Base-by-base conservation (phyloP, 2,888 invertebrate species). In the Rhabditoides inermis region DNA sequence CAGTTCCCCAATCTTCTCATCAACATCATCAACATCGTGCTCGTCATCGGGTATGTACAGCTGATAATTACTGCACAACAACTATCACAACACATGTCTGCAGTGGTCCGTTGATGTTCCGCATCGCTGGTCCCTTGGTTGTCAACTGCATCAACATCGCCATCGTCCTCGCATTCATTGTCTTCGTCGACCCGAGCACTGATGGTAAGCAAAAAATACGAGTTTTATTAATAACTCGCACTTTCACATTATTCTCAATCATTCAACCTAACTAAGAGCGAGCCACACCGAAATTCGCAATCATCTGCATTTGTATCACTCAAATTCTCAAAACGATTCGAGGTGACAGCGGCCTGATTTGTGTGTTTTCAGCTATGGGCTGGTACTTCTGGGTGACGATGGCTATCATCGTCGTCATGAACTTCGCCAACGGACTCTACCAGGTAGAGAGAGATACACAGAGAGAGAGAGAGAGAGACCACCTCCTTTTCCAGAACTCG, bases 1-100 rank as follows among this genome's bases (percentile, higher is more conserved):
- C 95, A 95, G 82, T 82, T 91, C 70, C 95, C 98, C 27, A 95
- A 91, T 79, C 82, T 95, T 22, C 66, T 89, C 46, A 90, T 95
- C 80, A 92, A 88, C 78, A 47, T 69, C 22, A 44, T 76, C 15
- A 74, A 70, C 51, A 61, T 72, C 32, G 50, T 70, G 40, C 56
- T 69, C 36, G 55, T 68, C 12, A 57, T 70, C n/a, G 59, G 55
- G 63, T 64, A 30, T 48, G 55, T 58, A 41, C n/a, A 2, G 30
- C 20, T 18, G 15, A 15, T 10, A n/a, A 12, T 39, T 39, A 20
- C n/a, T n/a, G n/a, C n/a, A n/a, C n/a, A n/a, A n/a, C n/a, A n/a
- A n/a, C n/a, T n/a, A n/a, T n/a, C n/a, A n/a, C n/a, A n/a, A n/a
- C 7, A n/a, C 1, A 20, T 27, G 5, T 22, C 45, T 62, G 20